Evolutionary conservation across 1,140 invertebrate genomes (phyloP).

Genomic region (Nilaparvata lugens): DNA sequence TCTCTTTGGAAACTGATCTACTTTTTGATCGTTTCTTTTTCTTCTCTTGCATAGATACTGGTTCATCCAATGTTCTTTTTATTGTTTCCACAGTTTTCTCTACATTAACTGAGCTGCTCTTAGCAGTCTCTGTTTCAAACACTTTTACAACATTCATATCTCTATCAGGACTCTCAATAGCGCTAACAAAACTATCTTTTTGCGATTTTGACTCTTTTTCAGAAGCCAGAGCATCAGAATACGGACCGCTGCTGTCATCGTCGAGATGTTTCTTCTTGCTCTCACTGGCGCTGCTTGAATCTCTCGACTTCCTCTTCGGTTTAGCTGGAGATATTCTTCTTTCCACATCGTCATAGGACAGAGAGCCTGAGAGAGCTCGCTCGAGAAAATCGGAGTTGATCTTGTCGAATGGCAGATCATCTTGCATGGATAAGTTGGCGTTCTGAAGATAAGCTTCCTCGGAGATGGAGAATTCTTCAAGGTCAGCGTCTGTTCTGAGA

Average conservation of each 20-base stretch:
- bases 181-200: conserved; percentile 49
- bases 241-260: conserved; percentile 10
- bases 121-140: neutral
- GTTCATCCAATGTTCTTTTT: neutral
- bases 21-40: conserved; percentile 10
- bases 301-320: conserved; percentile 8
- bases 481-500: conserved; percentile 69
- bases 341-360: neutral
- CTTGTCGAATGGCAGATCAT: conserved; percentile 34
- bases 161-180: conserved; percentile 25
- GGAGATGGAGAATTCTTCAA: conserved; percentile 72
- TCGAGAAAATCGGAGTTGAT: conserved; percentile 34
- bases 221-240: conserved; percentile 30
- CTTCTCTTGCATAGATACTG: neutral
- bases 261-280: conserved; percentile 11
- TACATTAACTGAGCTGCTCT: neutral
- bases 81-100: neutral
- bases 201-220: conserved; percentile 36
- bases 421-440: conserved; percentile 29
- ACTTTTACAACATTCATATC: neutral
- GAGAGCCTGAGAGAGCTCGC: conserved; percentile 26
- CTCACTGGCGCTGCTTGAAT: conserved; percentile 9
- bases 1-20: conserved; percentile 6
- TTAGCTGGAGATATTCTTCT: conserved; percentile 6
- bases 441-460: conserved; percentile 38